A percentile compares a stretch with the other conserved stretches of the same genome.
Evolutionary conservation across 2,113 vertebrate species (phyloP).

Genomic region (Forbesichthys papilliferus): DNA sequence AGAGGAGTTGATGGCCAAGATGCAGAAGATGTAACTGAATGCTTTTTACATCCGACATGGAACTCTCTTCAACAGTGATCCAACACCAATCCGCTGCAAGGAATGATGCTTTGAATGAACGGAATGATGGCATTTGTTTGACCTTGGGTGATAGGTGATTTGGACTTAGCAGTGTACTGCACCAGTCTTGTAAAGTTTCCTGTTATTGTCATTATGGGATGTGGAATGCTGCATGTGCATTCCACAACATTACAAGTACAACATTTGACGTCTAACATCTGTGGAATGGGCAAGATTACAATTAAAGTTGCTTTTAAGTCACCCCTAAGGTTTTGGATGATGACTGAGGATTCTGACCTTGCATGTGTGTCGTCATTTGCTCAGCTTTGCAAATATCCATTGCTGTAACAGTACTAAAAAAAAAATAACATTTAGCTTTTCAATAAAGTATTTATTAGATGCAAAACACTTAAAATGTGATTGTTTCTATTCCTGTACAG

Average conservation of each 20-base stretch:
- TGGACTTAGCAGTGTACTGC: too few species aligned
- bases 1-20: conserved; percentile 94
- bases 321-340: conserved; percentile 26
- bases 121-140: too few species aligned
- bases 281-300: too few species aligned
- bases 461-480: conserved; percentile 20
- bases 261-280: too few species aligned
- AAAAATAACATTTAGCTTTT: conserved; percentile 31
- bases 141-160: too few species aligned
- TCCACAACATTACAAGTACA: too few species aligned
- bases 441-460: conserved; percentile 73
- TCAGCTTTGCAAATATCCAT: conserved; percentile 25
- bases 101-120: too few species aligned
- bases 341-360: neutral
- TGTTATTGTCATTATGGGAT: too few species aligned
- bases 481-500: conserved; percentile 22
- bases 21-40: conserved; percentile 86
- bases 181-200: too few species aligned
- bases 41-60: too few species aligned
- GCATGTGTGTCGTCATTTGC: conserved; percentile 17
- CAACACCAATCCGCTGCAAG: neutral
- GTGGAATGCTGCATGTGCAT: too few species aligned
- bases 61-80: neutral
- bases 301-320: neutral
- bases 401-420: conserved; percentile 24